These are phyloP conservation scores for Diogma glabrata DNA, from an alignment of 2,888 invertebrate genomes.

Conservation along the genomic window DNA sequence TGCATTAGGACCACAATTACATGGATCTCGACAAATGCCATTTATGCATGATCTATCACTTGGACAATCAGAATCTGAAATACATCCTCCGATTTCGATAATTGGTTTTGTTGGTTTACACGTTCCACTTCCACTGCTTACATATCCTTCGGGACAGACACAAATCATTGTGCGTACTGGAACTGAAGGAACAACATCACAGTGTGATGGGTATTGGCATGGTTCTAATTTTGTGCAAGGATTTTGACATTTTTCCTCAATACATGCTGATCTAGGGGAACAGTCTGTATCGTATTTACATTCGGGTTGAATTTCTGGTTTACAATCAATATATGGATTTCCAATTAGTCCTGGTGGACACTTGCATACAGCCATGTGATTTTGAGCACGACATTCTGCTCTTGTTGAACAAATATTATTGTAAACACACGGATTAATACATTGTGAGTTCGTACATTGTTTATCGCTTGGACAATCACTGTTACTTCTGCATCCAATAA, in stretches of 20 bases:
- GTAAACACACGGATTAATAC: conserved; percentile 71
- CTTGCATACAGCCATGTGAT: conserved; percentile 75
- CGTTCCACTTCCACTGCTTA: conserved; percentile 69
- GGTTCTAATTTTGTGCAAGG: conserved; percentile 69
- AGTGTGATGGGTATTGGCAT: conserved; percentile 66
- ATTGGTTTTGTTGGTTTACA: conserved; percentile 62
- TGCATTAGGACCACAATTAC: conserved; percentile 74
- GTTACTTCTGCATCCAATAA: conserved; percentile 75
- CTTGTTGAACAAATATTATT: conserved; percentile 64
- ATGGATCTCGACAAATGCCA: conserved; percentile 71
- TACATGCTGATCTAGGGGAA: conserved; percentile 64
- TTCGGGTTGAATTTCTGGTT: conserved; percentile 57
- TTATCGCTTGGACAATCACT: conserved; percentile 79
- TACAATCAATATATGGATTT: conserved; percentile 72
- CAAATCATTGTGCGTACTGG: conserved; percentile 85
- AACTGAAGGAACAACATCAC: conserved; percentile 66
- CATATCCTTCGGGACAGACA: conserved; percentile 78
- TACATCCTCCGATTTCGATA: conserved; percentile 53
- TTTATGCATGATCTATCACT: conserved; percentile 67
- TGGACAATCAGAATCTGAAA: conserved; percentile 65
- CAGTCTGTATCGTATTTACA: conserved; percentile 77
- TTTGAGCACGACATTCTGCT: conserved; percentile 68
- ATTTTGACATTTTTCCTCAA: conserved; percentile 70
- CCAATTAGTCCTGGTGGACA: conserved; percentile 66
- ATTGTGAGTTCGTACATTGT: conserved; percentile 75